These are phyloP conservation scores for Dicroscelio sp. DNA, from an alignment of 2,888 invertebrate species.

Conservation along the genomic window DNA sequence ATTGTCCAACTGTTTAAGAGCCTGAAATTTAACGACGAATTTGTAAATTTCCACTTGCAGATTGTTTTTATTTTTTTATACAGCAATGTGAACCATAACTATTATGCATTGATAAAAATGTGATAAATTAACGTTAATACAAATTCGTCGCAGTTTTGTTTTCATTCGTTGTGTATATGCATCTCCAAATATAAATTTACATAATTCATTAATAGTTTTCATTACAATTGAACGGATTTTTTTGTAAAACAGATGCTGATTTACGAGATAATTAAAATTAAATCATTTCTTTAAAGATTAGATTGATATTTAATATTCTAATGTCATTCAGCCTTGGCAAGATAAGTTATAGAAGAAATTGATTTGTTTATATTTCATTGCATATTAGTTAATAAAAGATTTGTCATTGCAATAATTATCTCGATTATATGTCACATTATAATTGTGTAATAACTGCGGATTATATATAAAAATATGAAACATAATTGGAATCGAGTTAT, in stretches of 20 bases:
- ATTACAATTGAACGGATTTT: not conserved
- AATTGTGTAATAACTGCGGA: too few species aligned
- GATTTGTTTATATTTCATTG: too few species aligned
- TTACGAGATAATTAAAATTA: not conserved
- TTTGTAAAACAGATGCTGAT: not conserved
- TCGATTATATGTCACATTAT: too few species aligned
- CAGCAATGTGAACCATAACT: not conserved
- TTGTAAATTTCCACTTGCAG: not conserved
- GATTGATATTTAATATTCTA: conserved; percentile 9
- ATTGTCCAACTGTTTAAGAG: conserved; percentile 5
- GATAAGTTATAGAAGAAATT: too few species aligned
- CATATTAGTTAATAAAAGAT: too few species aligned
- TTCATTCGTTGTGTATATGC: not conserved
- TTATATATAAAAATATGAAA: too few species aligned
- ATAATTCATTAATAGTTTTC: not conserved
- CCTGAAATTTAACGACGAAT: not conserved
- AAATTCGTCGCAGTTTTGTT: not conserved
- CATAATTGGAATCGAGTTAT: too few species aligned
- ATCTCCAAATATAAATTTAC: not conserved
- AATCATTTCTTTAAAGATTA: conserved; percentile 16
- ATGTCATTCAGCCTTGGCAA: too few species aligned
- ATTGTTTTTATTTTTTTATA: too few species aligned
- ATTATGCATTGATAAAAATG: not conserved
- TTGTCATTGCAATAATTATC: too few species aligned
- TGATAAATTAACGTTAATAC: not conserved